Evolutionary conservation across 2,113 vertebrate species (phyloP), one percentile per base, ranked within the genome.

Genomic region (Elaphurus davidianus): DNA sequence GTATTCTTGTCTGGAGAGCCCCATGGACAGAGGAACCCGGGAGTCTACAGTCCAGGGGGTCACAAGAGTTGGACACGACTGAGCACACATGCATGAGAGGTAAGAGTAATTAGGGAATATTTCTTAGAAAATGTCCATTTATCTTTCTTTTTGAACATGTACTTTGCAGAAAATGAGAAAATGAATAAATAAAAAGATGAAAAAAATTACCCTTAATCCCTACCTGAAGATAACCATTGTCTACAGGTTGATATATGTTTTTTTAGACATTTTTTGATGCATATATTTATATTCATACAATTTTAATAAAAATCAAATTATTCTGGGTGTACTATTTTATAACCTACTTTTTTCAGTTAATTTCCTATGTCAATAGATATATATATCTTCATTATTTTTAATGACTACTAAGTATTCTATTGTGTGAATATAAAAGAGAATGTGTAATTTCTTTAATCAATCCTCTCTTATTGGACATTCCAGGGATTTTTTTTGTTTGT

Each of bases 251-350:
- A 97, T 97, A n/a, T 93, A 98, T 98, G 88, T 83, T 87, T 76
- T 97, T 84, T 84, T 45, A 74, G 78, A 92, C 86, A 94, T 52
- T 94, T 97, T 97, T 94, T 57, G 55, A 97, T 97, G 54, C 71
- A 84, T 89, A 15, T 96, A 98, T 98, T 97, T 98, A 97, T 98
- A 98, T 91, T 97, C 93, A 98, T 97, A 89, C 90, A 74, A 59
- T 87, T 96, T 97, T 98, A 98, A 98, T 98, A 98, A 95, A 98
- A 98, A 98, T 98, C 89, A 84, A 98, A 98, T 98, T 97, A 93
- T 98, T 97, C 93, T 96, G 91, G 55, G 82, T 97, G 91, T 98
- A 98, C 95, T 89, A 91, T 91, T 98, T 98, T 97, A 98, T 97
- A 97, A 97, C 91, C 93, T 93, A 95, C 93, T 96, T 95, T 98